Percentiles rank a stretch among this genome's conserved stretches.
phyloP scores from a whole-genome alignment of 2,113 vertebrate species.

The Podarcis cretensis region DNA sequence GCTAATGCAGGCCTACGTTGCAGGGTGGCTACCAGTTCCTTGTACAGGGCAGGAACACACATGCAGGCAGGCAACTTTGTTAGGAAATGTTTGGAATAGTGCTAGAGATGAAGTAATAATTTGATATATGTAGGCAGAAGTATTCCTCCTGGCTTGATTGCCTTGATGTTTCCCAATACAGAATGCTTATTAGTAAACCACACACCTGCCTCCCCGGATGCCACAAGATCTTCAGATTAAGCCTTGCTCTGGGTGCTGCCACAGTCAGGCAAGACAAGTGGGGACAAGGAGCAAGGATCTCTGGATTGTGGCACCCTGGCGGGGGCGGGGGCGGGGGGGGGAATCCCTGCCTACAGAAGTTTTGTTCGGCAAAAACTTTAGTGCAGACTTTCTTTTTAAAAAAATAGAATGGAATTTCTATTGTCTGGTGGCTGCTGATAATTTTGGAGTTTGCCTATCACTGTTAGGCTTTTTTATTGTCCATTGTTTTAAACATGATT shows the following conservation, averaged over 20 bases:
- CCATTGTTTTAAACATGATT: neutral
- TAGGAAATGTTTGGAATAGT: neutral
- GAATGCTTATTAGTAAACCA: neutral
- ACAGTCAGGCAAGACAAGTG: neutral
- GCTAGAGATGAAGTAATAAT: neutral
- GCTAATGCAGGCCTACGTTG: neutral
- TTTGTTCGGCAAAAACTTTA: neutral
- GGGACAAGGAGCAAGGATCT: neutral
- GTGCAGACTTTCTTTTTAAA: neutral
- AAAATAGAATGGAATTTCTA: neutral
- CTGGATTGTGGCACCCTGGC: neutral
- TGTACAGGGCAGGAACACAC: neutral
- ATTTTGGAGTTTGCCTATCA: neutral
- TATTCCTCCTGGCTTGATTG: conserved; percentile 2
- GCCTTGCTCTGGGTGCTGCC: neutral
- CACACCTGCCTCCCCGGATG: neutral
- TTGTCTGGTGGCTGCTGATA: neutral
- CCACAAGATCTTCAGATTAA: neutral
- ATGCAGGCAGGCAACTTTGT: neutral
- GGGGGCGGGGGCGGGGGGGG: too few relatives aligned
- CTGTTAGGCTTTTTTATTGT: too few relatives aligned
- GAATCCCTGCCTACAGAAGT: neutral
- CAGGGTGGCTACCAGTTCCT: neutral
- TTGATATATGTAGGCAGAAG: neutral
- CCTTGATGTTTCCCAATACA: neutral